Conservation (phyloP, 2,797 vertebrate genomes). For the Takifugu rubripes region DNA sequence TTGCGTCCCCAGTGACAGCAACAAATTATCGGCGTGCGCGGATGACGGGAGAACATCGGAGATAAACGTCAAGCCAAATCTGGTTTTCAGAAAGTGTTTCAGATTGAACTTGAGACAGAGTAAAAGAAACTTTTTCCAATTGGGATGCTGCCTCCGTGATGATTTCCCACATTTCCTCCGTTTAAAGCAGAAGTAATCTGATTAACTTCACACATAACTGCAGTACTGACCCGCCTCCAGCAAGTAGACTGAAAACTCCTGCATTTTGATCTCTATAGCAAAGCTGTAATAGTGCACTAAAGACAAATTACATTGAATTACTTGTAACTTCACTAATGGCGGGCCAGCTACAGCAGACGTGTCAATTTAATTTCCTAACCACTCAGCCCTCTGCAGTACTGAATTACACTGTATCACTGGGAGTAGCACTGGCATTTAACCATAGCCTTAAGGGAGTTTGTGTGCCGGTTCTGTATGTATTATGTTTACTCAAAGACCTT, state of each 20-base stretch:
- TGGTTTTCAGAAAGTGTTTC: too few species aligned
- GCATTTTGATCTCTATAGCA: slow-evolving; percentile 38
- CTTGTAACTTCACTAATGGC: slow-evolving; percentile 42
- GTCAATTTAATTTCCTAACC: slow-evolving; percentile 55
- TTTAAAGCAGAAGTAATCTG: slow-evolving; percentile 33
- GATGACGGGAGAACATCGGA: not conserved
- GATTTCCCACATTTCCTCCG: slow-evolving; percentile 5
- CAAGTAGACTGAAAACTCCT: slow-evolving; percentile 32
- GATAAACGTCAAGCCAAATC: not conserved
- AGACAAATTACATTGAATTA: slow-evolving; percentile 64
- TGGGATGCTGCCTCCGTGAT: too few species aligned
- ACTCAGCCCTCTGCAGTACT: slow-evolving; percentile 29
- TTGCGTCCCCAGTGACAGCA: not conserved
- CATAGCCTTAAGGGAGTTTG: slow-evolving; percentile 37
- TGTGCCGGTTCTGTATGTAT: slow-evolving; percentile 19
- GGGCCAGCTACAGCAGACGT: slow-evolving; percentile 32
- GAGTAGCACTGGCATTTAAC: slow-evolving; percentile 22
- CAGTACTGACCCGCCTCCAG: slow-evolving; percentile 30
- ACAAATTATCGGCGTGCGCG: not conserved
- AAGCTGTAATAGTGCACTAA: slow-evolving; percentile 44
- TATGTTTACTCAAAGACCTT: slow-evolving; percentile 48
- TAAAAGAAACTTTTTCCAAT: too few species aligned
- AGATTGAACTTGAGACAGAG: too few species aligned
- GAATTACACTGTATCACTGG: slow-evolving; percentile 33
- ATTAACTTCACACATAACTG: slow-evolving; percentile 41